These are phyloP conservation scores for Drosophila trapezifrons DNA, from an alignment of 1,140 invertebrate species.

Conservation along the genomic window DNA sequence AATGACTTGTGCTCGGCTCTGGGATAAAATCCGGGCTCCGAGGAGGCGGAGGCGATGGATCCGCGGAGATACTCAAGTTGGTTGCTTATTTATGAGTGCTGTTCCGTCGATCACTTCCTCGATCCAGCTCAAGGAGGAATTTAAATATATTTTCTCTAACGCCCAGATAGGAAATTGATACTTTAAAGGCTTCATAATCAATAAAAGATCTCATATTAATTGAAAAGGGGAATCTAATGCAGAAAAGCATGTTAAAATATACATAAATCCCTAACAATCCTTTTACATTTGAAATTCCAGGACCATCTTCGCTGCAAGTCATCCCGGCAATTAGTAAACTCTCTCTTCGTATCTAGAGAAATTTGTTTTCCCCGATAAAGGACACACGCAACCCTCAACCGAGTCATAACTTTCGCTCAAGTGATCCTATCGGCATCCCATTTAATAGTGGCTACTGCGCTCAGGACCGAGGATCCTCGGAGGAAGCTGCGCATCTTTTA, in stretches of 20 bases:
- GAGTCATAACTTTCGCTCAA: conserved; percentile 34
- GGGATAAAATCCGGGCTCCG: background rate
- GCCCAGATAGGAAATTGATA: background rate
- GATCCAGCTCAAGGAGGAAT: background rate
- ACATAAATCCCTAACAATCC: background rate
- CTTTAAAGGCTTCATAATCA: background rate
- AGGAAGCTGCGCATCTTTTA: conserved; percentile 52
- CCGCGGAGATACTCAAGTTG: conserved; percentile 8
- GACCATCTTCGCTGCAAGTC: conserved; percentile 22
- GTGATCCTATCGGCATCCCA: conserved; percentile 26
- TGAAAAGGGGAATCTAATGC: background rate
- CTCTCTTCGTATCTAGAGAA: conserved; percentile 13
- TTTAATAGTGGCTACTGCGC: conserved; percentile 1
- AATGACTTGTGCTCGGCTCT: conserved; percentile 41
- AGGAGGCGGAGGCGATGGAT: conserved; percentile 12
- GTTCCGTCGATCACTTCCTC: conserved; percentile 5
- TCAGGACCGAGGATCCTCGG: background rate
- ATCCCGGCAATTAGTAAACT: conserved; percentile 31
- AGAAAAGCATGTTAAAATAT: background rate
- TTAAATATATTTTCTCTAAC: background rate
- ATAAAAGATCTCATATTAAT: background rate
- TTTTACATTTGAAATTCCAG: background rate
- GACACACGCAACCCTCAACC: conserved; percentile 19
- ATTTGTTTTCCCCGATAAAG: conserved; percentile 37
- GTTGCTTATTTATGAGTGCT: conserved; percentile 31